A percentile compares a stretch with the other conserved stretches of the same genome.
phyloP scores from a whole-genome alignment of 2,113 vertebrate genomes.

The Melanerpes formicivorus region DNA sequence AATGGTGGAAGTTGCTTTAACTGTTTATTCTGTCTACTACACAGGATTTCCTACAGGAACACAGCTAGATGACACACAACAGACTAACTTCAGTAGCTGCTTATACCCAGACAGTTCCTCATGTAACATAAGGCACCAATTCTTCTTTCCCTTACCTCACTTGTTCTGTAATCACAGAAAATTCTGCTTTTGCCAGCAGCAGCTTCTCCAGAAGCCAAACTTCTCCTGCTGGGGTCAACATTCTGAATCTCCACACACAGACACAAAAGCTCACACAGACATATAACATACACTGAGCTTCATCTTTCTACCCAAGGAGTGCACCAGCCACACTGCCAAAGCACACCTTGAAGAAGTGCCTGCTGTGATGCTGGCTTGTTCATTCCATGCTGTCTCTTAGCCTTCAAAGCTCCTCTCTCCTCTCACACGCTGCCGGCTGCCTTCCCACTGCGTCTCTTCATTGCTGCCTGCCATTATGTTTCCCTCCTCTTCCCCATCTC shows the following conservation, averaged over 20 bases:
- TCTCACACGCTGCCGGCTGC: not conserved
- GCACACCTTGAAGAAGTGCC: not conserved
- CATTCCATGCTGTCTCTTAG: not conserved
- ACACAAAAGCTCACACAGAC: not conserved
- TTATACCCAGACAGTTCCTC: not conserved
- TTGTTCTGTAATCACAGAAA: not conserved
- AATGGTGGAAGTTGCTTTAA: not conserved
- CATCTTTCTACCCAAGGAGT: not conserved
- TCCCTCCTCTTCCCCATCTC: not conserved
- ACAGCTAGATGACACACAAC: not conserved
- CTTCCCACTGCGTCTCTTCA: not conserved
- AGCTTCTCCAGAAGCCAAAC: not conserved
- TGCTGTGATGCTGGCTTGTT: not conserved
- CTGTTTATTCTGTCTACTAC: not conserved
- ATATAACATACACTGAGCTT: not conserved
- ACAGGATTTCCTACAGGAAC: not conserved
- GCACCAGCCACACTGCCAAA: not conserved
- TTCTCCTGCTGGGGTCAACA: not conserved
- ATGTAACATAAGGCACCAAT: not conserved
- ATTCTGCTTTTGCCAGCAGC: not conserved
- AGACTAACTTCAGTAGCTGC: not conserved
- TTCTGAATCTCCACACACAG: accelerated
- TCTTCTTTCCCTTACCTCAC: not conserved
- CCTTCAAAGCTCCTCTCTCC: not conserved
- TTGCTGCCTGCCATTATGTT: not conserved